Evolutionary conservation across 2,888 invertebrate genomes (phyloP).

Genomic region (Odontothrips loti): DNA sequence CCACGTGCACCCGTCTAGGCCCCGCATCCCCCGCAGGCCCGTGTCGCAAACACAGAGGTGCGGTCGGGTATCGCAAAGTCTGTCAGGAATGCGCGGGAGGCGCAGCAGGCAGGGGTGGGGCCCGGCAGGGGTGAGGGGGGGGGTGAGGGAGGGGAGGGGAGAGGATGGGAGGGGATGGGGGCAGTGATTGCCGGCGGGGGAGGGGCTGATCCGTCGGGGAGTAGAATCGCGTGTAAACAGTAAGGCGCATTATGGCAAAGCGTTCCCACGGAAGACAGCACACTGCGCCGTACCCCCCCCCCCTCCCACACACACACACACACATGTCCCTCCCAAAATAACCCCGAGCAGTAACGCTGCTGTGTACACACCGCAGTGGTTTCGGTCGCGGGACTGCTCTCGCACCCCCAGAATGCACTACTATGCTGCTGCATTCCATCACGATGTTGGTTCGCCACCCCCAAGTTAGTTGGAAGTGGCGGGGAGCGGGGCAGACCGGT

Average conservation of each 20-base stretch:
- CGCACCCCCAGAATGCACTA: too few relatives aligned
- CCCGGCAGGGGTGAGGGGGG: not conserved
- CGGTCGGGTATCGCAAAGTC: too few relatives aligned
- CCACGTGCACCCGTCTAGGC: not conserved
- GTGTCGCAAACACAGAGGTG: not conserved
- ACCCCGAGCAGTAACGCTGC: too few relatives aligned
- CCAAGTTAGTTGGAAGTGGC: too few relatives aligned
- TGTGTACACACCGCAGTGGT: too few relatives aligned
- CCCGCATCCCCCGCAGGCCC: not conserved
- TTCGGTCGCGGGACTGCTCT: too few relatives aligned
- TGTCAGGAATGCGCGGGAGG: too few relatives aligned
- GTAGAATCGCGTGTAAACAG: slow-evolving; percentile 19
- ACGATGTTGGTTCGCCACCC: too few relatives aligned
- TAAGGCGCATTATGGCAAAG: slow-evolving; percentile 18
- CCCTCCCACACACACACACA: not conserved
- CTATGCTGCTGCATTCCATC: too few relatives aligned
- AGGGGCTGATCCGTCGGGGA: not conserved
- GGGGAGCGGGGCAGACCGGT: too few relatives aligned
- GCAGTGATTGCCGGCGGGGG: not conserved
- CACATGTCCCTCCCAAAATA: too few relatives aligned
- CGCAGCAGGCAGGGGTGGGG: too few relatives aligned
- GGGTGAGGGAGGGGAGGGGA: not conserved
- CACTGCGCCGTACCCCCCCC: not conserved
- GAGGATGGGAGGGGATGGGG: not conserved
- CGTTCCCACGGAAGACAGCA: not conserved